Conservation (phyloP, 1,140 invertebrate species). For the Homarus americanus region DNA sequence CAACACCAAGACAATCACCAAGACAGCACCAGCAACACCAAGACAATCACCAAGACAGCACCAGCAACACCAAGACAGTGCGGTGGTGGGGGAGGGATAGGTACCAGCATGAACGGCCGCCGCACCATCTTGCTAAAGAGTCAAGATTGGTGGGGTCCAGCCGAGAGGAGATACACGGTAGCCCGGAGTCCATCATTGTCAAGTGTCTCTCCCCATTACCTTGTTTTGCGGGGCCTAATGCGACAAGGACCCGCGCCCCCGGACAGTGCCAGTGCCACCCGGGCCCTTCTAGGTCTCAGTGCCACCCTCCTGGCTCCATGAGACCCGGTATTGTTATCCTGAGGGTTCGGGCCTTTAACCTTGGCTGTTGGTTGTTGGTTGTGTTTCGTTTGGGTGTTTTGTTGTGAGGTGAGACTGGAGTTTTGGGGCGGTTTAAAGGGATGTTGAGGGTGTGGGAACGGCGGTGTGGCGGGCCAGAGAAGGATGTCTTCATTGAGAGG, state of each 20-base stretch:
- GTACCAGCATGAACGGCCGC: neutral
- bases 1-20: neutral
- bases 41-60: neutral
- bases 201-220: constrained; percentile 63
- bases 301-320: constrained; percentile 10
- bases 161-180: constrained; percentile 35
- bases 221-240: constrained; percentile 56
- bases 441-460: neutral
- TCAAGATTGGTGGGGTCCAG: constrained; percentile 21
- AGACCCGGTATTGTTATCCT: constrained; percentile 53
- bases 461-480: neutral
- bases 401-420: neutral
- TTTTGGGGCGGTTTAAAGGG: neutral
- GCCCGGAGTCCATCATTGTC: constrained; percentile 55
- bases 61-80: neutral
- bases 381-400: neutral
- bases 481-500: constrained; percentile 11
- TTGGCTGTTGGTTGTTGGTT: neutral
- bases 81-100: neutral
- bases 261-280: neutral
- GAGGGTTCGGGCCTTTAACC: constrained; percentile 3
- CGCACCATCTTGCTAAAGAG: neutral
- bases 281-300: constrained; percentile 52
- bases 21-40: neutral
- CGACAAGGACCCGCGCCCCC: constrained; percentile 50